Conservation (phyloP, 2,797 vertebrate genomes). For the Artibeus jamaicensis region DNA sequence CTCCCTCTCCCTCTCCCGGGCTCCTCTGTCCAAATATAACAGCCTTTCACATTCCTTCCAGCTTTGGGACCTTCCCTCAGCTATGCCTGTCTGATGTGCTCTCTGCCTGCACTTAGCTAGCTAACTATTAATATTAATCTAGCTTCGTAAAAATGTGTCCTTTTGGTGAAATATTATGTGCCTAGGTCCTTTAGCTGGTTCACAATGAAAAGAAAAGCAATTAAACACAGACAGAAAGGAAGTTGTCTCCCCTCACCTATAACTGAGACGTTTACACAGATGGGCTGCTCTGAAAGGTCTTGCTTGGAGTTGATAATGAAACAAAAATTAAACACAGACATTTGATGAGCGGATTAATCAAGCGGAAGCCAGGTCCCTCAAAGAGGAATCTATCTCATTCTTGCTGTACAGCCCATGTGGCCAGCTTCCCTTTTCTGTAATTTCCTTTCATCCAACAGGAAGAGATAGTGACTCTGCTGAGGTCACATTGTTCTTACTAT, state of each 20-base stretch:
- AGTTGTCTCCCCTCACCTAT: neutral
- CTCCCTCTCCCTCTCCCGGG: neutral
- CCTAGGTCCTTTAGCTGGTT: neutral
- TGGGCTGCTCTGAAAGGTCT: neutral
- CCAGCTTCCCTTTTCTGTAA: slow-evolving; percentile 32
- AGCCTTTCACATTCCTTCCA: neutral
- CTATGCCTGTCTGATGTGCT: neutral
- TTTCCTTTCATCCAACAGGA: slow-evolving; percentile 37
- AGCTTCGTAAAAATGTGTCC: neutral
- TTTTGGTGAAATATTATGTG: neutral
- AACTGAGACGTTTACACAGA: slow-evolving; percentile 43
- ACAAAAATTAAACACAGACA: slow-evolving; percentile 44
- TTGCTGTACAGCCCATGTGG: neutral
- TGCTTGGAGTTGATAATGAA: slow-evolving; percentile 46
- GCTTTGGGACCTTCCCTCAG: neutral
- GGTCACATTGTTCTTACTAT: neutral
- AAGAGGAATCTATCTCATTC: neutral
- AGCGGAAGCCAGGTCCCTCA: neutral
- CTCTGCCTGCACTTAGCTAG: neutral
- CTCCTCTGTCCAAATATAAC: slow-evolving; percentile 15
- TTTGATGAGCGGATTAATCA: slow-evolving; percentile 52
- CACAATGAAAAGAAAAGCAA: slow-evolving; percentile 25
- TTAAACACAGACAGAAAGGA: neutral
- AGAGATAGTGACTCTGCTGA: neutral
- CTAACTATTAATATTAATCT: neutral